Evolutionary conservation across 2,797 vertebrate species (phyloP).

Genomic region (Lagocephalus sceleratus): DNA sequence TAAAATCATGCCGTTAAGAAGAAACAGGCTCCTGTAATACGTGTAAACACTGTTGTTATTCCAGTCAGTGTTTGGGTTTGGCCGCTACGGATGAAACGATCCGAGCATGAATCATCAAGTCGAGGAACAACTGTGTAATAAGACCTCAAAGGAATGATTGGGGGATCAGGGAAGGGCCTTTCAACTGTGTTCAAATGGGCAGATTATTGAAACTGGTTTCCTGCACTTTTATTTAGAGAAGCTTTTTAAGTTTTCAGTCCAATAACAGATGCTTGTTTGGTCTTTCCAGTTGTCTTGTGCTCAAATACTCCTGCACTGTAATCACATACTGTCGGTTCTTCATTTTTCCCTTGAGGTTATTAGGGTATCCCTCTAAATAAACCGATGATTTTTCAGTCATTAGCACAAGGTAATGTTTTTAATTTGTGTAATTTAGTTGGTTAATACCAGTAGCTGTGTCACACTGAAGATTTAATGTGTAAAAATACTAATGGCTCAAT

Average conservation of each 20-base stretch:
- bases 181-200: neutral
- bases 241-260: conserved; percentile 4
- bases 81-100: conserved; percentile 34
- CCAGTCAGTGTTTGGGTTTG: conserved; percentile 29
- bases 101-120: conserved; percentile 43
- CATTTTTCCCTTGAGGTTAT: conserved; percentile 25
- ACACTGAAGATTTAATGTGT: too few relatives aligned
- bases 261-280: neutral
- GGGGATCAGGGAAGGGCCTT: conserved; percentile 11
- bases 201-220: conserved; percentile 4
- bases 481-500: too few relatives aligned
- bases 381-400: neutral
- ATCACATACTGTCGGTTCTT: conserved; percentile 40
- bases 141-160: conserved; percentile 22
- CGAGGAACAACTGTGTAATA: conserved; percentile 38
- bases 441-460: too few relatives aligned
- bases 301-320: too few relatives aligned
- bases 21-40: conserved; percentile 19
- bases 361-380: conserved; percentile 13
- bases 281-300: neutral
- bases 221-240: neutral
- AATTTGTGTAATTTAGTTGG: too few relatives aligned
- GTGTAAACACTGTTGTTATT: conserved; percentile 33
- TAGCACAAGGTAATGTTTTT: too few relatives aligned
- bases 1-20: conserved; percentile 29